A percentile compares a stretch with the other conserved stretches of the same genome.
Evolutionary conservation across 2,113 vertebrate species (phyloP).

Genomic region (Taurulus bubalis): DNA sequence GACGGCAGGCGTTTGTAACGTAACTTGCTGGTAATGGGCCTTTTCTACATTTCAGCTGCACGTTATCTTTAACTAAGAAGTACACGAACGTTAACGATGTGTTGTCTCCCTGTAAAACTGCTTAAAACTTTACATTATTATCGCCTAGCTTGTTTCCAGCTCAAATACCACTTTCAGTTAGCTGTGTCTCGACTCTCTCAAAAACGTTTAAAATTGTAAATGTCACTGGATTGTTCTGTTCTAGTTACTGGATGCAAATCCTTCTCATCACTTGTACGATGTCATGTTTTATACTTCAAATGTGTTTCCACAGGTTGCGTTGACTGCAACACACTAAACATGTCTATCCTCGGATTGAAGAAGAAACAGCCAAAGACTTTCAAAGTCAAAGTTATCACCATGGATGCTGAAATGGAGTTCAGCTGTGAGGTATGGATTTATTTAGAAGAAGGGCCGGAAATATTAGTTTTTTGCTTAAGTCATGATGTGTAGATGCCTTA

Average conservation of each 20-base stretch:
- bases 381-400: constrained; percentile 92
- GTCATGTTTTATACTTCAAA: background rate
- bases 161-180: background rate
- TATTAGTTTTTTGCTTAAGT: too few species aligned
- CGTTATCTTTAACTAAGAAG: background rate
- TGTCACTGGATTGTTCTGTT: background rate
- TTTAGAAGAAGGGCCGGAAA: background rate
- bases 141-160: background rate
- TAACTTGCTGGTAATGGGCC: constrained; percentile 59
- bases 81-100: background rate
- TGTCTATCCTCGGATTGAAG: constrained; percentile 93
- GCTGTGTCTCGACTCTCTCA: background rate
- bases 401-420: constrained; percentile 96
- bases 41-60: background rate
- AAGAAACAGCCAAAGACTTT: constrained; percentile 95
- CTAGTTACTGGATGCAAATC: background rate
- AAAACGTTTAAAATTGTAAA: background rate
- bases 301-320: constrained; percentile 23
- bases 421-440: constrained; percentile 89
- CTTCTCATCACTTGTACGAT: background rate
- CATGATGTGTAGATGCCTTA: background rate
- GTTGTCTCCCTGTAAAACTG: background rate
- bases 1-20: constrained; percentile 38
- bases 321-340: constrained; percentile 54
- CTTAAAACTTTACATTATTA: background rate